Base-by-base conservation (phyloP, 2,797 vertebrate species). In the Chloroceryle amazona region DNA sequence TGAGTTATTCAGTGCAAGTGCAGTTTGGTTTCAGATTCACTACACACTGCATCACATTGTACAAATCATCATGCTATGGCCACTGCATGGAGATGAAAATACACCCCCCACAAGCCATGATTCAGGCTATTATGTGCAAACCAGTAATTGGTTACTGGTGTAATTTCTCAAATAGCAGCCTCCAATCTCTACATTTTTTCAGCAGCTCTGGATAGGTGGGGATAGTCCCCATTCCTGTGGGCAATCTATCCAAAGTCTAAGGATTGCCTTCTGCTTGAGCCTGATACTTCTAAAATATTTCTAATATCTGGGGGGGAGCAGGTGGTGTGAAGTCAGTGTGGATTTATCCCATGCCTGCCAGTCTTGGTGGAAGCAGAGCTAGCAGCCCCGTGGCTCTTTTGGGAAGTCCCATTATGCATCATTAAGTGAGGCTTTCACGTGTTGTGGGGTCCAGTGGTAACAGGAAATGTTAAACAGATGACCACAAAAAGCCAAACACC, bases 91-190 rank as follows among this genome's bases (percentile, higher is more conserved):
- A 61, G 51, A 49, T 55, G 68, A 76, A 89, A 92, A 86, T 22
- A 83, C n/a, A 2, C 22, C 55, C 84, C 60, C 44, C 75, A 16
- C 76, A 67, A 86, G 35, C 49, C 37, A 11, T 73, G 71, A 90
- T 76, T 97, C 83, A 76, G 68, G 86, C 60, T 58, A 94, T 89
- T 96, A 72, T 75, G 58, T 87, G 54, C 82, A 94, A 96, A 87
- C 25, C 61, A 78, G 37, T 92, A 90, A 81, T 92, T 52, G 37
- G 39, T 41, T 52, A 73, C 44, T 58, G 35, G 26, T 78, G 41
- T n/a, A n/a, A 72, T 72, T 95, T 78, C 49, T 66, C 2, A 5
- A 84, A 81, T 46, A 1, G 1, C 47, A 67, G 47, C 20, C 44
- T 68, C 31, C 35, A 35, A 22, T 49, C 20, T 47, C 49, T 49